A percentile compares a stretch with the other conserved stretches of the same genome.
phyloP scores from a whole-genome alignment of 2,888 invertebrate species.

The Zaprionus lineosus region DNA sequence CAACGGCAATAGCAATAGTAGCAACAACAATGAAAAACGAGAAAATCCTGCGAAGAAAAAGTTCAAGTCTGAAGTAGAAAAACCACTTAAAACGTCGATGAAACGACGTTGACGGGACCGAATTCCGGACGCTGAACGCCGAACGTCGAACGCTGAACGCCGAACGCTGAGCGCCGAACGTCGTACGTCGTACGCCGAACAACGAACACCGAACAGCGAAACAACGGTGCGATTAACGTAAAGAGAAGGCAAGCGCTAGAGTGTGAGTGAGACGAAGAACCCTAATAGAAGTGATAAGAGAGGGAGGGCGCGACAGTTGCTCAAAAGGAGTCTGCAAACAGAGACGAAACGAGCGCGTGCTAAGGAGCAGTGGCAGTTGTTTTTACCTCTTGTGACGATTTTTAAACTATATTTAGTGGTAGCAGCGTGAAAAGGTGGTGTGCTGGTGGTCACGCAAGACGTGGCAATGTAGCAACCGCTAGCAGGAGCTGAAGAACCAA shows the following conservation, averaged over 20 bases:
- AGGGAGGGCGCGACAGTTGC: conserved; percentile 19
- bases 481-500: conserved; percentile 46
- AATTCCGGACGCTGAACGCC: too few species aligned
- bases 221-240: conserved; percentile 30
- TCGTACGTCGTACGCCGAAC: too few species aligned
- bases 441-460: conserved; percentile 76
- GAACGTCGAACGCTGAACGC: too few species aligned
- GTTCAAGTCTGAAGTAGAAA: conserved; percentile 73
- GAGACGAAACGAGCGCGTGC: conserved; percentile 55
- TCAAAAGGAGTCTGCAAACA: conserved; percentile 63
- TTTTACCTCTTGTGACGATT: conserved; percentile 39
- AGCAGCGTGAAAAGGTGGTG: conserved; percentile 49
- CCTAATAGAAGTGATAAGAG: not conserved
- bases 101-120: conserved; percentile 55
- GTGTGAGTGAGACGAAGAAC: conserved; percentile 17
- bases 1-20: conserved; percentile 23
- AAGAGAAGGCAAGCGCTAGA: conserved; percentile 9
- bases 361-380: conserved; percentile 45
- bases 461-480: conserved; percentile 34
- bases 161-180: too few species aligned
- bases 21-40: conserved; percentile 47
- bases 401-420: conserved; percentile 68
- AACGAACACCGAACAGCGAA: too few species aligned
- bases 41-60: conserved; percentile 75
- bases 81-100: conserved; percentile 78